phyloP scores from a whole-genome alignment of 2,113 vertebrate genomes.

The Channa argus region DNA sequence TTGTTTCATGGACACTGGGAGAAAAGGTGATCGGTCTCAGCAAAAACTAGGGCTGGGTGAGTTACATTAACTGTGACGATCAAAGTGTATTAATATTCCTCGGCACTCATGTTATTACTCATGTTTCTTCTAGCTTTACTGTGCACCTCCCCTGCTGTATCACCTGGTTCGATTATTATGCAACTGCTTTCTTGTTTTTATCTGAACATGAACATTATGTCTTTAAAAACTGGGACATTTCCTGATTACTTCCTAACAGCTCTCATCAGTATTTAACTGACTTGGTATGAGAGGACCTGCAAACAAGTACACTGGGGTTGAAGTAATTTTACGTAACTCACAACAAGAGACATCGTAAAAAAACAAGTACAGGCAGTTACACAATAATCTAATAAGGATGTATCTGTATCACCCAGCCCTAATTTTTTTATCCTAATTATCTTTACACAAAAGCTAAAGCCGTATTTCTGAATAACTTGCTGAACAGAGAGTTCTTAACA shows the following conservation, averaged over 20 bases:
- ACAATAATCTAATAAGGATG: slow-evolving; percentile 20
- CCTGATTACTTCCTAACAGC: slow-evolving; percentile 13
- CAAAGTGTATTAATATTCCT: slow-evolving; percentile 68
- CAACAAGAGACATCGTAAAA: slow-evolving; percentile 1
- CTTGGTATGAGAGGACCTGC: slow-evolving; percentile 13
- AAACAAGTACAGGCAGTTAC: not conserved
- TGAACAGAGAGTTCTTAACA: slow-evolving; percentile 57
- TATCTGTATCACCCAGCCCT: slow-evolving; percentile 41
- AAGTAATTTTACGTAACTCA: not conserved
- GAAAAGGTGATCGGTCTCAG: slow-evolving; percentile 28
- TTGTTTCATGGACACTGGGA: slow-evolving; percentile 50
- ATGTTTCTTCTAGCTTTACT: slow-evolving; percentile 42
- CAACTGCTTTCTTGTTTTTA: slow-evolving; percentile 44
- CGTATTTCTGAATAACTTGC: slow-evolving; percentile 64
- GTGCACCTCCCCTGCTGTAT: slow-evolving; percentile 11
- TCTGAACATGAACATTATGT: slow-evolving; percentile 28
- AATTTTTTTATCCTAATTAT: slow-evolving; percentile 39
- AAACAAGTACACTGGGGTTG: not conserved
- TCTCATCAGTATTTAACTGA: not conserved
- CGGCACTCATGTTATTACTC: slow-evolving; percentile 35
- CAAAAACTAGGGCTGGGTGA: slow-evolving; percentile 57
- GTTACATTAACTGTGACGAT: slow-evolving; percentile 49
- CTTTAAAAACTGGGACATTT: slow-evolving; percentile 32
- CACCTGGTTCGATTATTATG: slow-evolving; percentile 25
- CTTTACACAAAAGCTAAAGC: slow-evolving; percentile 42